Base-by-base conservation (phyloP, 2,797 vertebrate species). In the Anolis apletophallus region DNA sequence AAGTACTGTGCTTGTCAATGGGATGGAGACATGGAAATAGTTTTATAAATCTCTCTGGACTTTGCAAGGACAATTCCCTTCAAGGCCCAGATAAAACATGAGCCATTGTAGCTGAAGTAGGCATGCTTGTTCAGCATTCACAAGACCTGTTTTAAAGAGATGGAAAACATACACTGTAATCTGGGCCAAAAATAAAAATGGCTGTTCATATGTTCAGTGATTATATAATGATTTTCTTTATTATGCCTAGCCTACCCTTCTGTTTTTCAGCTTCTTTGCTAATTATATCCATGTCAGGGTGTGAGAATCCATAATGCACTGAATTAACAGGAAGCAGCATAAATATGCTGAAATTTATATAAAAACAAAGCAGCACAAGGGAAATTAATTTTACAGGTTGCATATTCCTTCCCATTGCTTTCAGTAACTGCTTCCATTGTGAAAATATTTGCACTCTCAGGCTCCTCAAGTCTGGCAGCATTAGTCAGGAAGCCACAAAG, bases 321-420 rank as follows among this genome's bases (percentile, higher is more conserved):
- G 75, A 87, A 83, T 87, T 87, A 83, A 78, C 75, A 83, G 55
- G 68, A n/a, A 16, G 75, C 23, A 9, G 55, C n/a, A 54, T 64
- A 83, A 78, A 83, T 79, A 87, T 73, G 81, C n/a, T 87, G 46
- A 54, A 83, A 83, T 73, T 73, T 87, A 83, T 79, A 72, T 54
- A 55, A 79, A 87, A 87, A 84, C 79, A 83, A 78, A 83, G 73
- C 40, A 80, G 40, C 75, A 40, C 75, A 83, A 64, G 55, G 75
- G 76, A 87, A 83, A 87, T 87, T 79, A 83, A 87, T 87, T 83
- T 85, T 87, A 36, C 68, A 87, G 55, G 75, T 87, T 83, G 67
- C 68, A n/a, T 61, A 54, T 46, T 64, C 67, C 32, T 87, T 79
- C 46, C n/a, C 73, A n/a, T 55, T 55, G n/a, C 75, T 87, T 83